Conservation (phyloP, 92 coral and sea anemone genomes). For the Parazoanthus darwini region DNA sequence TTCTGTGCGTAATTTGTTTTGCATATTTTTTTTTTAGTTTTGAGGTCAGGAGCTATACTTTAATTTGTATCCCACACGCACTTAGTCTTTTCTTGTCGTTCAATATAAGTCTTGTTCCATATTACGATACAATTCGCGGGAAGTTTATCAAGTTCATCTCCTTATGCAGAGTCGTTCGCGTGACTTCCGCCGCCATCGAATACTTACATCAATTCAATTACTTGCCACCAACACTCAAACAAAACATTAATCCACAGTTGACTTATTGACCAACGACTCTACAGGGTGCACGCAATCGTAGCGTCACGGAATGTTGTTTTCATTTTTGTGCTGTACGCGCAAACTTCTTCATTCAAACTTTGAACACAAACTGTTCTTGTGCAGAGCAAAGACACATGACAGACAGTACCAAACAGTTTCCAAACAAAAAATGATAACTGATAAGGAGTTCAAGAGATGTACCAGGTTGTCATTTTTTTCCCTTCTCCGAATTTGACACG, state of each 20-base stretch:
- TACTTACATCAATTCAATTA: conserved; percentile 1
- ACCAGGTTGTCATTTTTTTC: too few species aligned
- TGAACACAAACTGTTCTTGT: too few species aligned
- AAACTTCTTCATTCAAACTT: too few species aligned
- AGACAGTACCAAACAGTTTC: too few species aligned
- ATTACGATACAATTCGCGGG: not conserved
- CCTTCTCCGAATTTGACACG: too few species aligned
- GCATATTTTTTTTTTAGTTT: too few species aligned
- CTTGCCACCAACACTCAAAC: conserved; percentile 2
- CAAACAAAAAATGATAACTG: too few species aligned
- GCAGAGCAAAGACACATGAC: too few species aligned
- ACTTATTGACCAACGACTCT: not conserved
- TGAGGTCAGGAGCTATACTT: not conserved
- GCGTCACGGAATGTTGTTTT: not conserved
- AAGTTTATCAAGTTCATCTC: not conserved
- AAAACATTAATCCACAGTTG: not conserved
- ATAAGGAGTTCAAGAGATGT: too few species aligned
- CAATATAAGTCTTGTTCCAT: not conserved
- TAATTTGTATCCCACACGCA: not conserved
- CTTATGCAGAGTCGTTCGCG: not conserved
- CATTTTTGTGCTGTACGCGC: not conserved
- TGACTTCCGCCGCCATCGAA: conserved; percentile 17
- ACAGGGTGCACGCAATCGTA: not conserved
- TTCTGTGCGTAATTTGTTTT: too few species aligned
- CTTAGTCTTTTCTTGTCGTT: not conserved